Evolutionary conservation across 2,113 vertebrate genomes (phyloP), one percentile per base, ranked within the genome.

Genomic region (Polypterus bichir): DNA sequence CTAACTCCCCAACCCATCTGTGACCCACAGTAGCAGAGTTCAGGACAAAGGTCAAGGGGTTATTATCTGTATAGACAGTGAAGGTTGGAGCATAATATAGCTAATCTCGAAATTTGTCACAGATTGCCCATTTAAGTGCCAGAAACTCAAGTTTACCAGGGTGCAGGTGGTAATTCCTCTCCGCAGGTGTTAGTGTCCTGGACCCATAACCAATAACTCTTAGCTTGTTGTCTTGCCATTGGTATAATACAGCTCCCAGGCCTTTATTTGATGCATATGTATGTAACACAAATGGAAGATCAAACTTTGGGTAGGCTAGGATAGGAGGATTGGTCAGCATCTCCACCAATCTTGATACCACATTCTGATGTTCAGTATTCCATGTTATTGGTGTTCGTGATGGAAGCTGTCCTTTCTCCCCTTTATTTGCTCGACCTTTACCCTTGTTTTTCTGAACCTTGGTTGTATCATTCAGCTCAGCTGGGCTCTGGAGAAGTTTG

Each of bases 91-190:
- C 56, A 44, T 69, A 49, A 57, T 49, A 60, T 47, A 65, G 27
- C 1, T 27, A 27, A 27, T 27, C 27, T 27, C 27, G 2, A 9
- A 57, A 66, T 5, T 45, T 48, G 27, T 56, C 54, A 56, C 54
- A 56, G 10, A 56, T 56, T 3, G 54, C 54, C 54, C 54, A 56
- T n/a, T 56, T 65, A 27, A 54, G 8, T 5, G 60, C 65, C 3
- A 66, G 49, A 49, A 63, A 62, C 11, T 66, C 65, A 10, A 69
- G 7, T n/a, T 68, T 64, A 5, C 66, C 59, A 4, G 66, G 67
- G 44, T 70, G 65, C n/a, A 55, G 54, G 27, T 55, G 54, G 54
- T 55, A 55, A 55, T 55, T 55, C 10, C n/a, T 55, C n/a, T 55
- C 54, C 9, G 3, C 9, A 5, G 54, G 5, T 5, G 54, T 55